These are phyloP conservation scores for Eumerus sabulonum DNA, from an alignment of 2,888 invertebrate species.

Conservation along the genomic window DNA sequence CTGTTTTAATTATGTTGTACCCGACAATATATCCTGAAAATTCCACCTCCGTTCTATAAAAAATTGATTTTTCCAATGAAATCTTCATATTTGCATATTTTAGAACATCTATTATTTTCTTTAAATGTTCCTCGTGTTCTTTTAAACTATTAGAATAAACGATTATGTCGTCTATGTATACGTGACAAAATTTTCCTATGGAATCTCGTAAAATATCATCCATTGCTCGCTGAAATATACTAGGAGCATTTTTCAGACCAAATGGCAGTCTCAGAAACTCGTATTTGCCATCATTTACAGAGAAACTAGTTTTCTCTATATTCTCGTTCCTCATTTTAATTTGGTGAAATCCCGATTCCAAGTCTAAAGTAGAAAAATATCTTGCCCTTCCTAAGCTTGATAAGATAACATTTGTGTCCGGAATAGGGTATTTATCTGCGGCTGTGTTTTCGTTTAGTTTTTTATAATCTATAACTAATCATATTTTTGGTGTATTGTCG, in stretches of 20 bases:
- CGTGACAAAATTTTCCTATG: slow-evolving; percentile 21
- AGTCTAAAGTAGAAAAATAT: slow-evolving; percentile 24
- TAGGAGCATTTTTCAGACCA: slow-evolving; percentile 23
- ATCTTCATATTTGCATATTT: slow-evolving; percentile 28
- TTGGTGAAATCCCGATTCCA: slow-evolving; percentile 31
- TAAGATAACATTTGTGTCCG: slow-evolving; percentile 23
- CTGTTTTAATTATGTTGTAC: slow-evolving; percentile 15
- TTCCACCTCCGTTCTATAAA: slow-evolving; percentile 6
- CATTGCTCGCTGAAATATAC: slow-evolving; percentile 32
- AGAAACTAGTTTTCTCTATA: slow-evolving; percentile 8
- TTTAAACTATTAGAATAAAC: slow-evolving; percentile 6
- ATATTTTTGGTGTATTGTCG: slow-evolving; percentile 3
- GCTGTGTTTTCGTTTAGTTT: slow-evolving; percentile 31
- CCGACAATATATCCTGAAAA: slow-evolving; percentile 18
- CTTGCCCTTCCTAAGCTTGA: slow-evolving; percentile 20
- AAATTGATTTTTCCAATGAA: slow-evolving; percentile 20
- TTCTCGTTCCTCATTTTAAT: slow-evolving; percentile 11
- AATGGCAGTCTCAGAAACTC: slow-evolving; percentile 30
- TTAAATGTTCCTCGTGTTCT: slow-evolving; percentile 13
- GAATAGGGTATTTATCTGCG: slow-evolving; percentile 18
- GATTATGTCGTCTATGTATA: slow-evolving; percentile 20
- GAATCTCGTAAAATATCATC: slow-evolving; percentile 18
- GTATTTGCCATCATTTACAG: slow-evolving; percentile 26
- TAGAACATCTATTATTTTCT: slow-evolving; percentile 13
- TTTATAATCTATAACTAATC: slow-evolving; percentile 30